phyloP scores from a whole-genome alignment of 2,113 vertebrate species.

The Pteruthius melanotis region DNA sequence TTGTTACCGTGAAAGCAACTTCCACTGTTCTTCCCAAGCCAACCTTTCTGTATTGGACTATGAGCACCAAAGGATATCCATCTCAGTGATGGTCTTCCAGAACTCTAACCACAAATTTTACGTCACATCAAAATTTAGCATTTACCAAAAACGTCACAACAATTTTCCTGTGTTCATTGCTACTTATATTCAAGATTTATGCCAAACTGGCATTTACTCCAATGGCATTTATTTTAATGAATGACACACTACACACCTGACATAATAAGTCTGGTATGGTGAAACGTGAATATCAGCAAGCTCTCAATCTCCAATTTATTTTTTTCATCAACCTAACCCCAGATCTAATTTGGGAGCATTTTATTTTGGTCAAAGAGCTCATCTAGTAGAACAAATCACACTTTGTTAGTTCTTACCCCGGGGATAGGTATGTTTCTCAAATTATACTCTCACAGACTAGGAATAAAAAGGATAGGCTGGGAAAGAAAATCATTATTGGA shows the following conservation, averaged over 20 bases:
- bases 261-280: neutral
- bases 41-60: neutral
- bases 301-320: neutral
- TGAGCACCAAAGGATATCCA: neutral
- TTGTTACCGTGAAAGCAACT: neutral
- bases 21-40: neutral
- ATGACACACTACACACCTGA: neutral
- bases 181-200: neutral
- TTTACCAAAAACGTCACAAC: neutral
- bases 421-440: slow-evolving; percentile 33
- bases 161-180: neutral
- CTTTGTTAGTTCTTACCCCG: slow-evolving; percentile 17
- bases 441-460: neutral
- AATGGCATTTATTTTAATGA: neutral
- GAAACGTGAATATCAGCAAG: neutral
- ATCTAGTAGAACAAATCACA: slow-evolving; percentile 29
- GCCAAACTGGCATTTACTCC: neutral
- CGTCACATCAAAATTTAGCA: neutral
- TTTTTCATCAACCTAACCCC: neutral
- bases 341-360: slow-evolving; percentile 12
- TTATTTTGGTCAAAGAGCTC: neutral
- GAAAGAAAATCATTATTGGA: neutral
- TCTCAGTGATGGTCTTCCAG: neutral
- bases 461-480: neutral
- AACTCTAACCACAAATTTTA: neutral